phyloP scores from a whole-genome alignment of 2,888 invertebrate genomes.

The Euphydryas editha region DNA sequence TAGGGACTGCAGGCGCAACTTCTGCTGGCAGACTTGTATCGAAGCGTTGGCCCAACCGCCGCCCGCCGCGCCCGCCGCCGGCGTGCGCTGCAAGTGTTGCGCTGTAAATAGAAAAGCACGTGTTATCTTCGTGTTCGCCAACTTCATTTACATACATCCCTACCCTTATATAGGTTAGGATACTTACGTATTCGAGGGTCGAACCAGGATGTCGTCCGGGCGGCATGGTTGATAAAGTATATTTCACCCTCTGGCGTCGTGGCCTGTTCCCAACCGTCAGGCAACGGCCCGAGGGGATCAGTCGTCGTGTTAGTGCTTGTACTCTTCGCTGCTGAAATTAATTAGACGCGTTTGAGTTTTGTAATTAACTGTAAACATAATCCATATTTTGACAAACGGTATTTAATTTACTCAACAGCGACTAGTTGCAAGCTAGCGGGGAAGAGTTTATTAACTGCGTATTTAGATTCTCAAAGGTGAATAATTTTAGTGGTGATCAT shows the following conservation, averaged over 20 bases:
- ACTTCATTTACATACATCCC: conserved; percentile 19
- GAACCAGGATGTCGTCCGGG: conserved; percentile 98
- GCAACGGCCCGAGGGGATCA: conserved; percentile 89
- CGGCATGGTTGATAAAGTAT: conserved; percentile 96
- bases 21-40: conserved; percentile 87
- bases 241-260: conserved; percentile 93
- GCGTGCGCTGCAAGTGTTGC: conserved; percentile 82
- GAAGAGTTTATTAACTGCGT: conserved; percentile 17
- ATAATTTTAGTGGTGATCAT: background rate
- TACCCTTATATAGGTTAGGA: conserved; percentile 19
- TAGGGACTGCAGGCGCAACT: conserved; percentile 90
- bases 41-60: conserved; percentile 84
- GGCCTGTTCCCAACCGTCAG: conserved; percentile 95
- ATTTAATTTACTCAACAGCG: conserved; percentile 77
- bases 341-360: conserved; percentile 58
- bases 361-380: conserved; percentile 38
- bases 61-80: conserved; percentile 72
- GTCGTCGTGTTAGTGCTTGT: conserved; percentile 78
- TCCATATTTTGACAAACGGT: conserved; percentile 47
- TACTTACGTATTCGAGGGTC: conserved; percentile 98
- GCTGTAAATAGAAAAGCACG: conserved; percentile 69
- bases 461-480: background rate
- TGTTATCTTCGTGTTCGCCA: conserved; percentile 10
- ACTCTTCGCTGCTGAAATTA: conserved; percentile 82
- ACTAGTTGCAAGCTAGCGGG: conserved; percentile 72